Conservation (phyloP, 2,888 invertebrate species). For the Troglohyphantes excavatus region DNA sequence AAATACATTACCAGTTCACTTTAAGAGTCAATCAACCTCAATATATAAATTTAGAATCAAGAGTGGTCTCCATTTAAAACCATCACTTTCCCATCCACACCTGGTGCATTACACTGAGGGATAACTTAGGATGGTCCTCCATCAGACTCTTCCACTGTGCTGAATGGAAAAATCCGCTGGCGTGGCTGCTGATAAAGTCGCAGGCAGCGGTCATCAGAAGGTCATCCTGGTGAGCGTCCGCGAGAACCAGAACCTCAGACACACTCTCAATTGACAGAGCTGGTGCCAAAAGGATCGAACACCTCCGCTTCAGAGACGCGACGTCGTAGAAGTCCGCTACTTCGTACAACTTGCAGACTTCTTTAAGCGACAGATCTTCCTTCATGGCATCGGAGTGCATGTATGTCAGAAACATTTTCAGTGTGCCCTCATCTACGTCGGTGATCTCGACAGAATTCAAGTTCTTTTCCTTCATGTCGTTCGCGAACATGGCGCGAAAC, state of each 20-base stretch:
- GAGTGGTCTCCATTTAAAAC: no score
- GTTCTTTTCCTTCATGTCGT: conserved; percentile 13
- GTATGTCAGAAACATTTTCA: not conserved
- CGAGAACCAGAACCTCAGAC: not conserved
- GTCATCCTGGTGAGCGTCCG: conserved; percentile 3
- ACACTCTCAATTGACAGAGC: not conserved
- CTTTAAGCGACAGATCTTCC: not conserved
- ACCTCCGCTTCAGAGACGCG: not conserved
- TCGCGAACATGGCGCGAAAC: conserved; percentile 3
- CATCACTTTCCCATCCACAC: no score
- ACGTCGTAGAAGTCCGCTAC: conserved; percentile 23
- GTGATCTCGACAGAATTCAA: not conserved
- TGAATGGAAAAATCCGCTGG: not conserved
- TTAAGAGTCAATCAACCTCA: no score
- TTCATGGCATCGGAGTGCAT: not conserved
- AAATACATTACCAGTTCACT: no score
- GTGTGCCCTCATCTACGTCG: not conserved
- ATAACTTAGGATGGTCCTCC: no score
- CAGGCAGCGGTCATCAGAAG: not conserved
- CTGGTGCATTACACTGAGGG: no score
- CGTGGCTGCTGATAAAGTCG: not conserved
- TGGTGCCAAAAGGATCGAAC: not conserved
- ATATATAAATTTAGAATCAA: no score
- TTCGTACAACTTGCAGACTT: conserved; percentile 4
- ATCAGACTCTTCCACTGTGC: not conserved